phyloP scores from a whole-genome alignment of 92 coral and sea anemone genomes.

The Plumapathes pennacea region DNA sequence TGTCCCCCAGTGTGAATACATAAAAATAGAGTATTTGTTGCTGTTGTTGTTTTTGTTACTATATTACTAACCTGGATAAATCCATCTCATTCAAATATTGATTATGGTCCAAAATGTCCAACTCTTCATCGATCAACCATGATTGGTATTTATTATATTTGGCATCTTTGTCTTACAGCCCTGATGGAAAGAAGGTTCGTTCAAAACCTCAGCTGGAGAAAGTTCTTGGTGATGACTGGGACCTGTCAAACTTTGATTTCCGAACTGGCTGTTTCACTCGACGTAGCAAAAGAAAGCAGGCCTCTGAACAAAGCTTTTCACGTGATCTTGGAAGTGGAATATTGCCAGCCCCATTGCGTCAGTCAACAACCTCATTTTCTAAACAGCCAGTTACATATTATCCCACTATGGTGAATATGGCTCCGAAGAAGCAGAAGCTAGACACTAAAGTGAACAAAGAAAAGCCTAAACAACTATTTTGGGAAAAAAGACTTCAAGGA shows the following conservation, averaged over 20 bases:
- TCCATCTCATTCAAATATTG: too few relatives aligned
- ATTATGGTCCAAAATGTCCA: too few relatives aligned
- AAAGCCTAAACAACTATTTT: constrained; percentile 87
- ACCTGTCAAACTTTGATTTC: constrained; percentile 93
- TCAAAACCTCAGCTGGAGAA: constrained; percentile 97
- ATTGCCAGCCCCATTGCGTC: constrained; percentile 79
- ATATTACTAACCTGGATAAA: too few relatives aligned
- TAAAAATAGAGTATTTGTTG: too few relatives aligned
- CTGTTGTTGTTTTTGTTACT: too few relatives aligned
- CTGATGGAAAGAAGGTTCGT: constrained; percentile 96
- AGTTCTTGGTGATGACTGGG: constrained; percentile 78
- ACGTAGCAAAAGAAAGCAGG: constrained; percentile 72
- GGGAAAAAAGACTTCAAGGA: constrained; percentile 95
- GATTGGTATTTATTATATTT: too few relatives aligned
- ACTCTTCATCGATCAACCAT: too few relatives aligned
- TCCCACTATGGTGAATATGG: constrained; percentile 47
- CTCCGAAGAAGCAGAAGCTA: constrained; percentile 57
- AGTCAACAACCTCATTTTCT: constrained; percentile 85
- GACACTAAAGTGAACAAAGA: constrained; percentile 66
- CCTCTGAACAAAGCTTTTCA: constrained; percentile 64
- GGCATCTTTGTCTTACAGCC: too few relatives aligned
- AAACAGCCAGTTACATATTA: constrained; percentile 88
- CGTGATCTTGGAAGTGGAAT: constrained; percentile 76
- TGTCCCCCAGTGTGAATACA: too few relatives aligned
- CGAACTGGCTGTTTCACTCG: constrained; percentile 86